Percentiles rank a stretch among this genome's conserved stretches.
phyloP scores from a whole-genome alignment of 2,113 vertebrate genomes.

The Sapajus apella region DNA sequence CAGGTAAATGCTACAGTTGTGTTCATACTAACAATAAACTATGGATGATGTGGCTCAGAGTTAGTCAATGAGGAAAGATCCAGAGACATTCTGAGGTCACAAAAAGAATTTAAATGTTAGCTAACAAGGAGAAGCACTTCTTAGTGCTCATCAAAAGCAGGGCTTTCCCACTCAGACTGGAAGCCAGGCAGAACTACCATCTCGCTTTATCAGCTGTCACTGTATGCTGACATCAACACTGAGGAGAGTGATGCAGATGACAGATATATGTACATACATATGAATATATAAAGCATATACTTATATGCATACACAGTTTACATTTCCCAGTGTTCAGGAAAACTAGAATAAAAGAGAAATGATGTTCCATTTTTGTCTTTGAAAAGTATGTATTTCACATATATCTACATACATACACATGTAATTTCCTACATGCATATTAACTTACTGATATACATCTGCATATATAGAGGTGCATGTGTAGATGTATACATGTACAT shows the following conservation, averaged over 20 bases:
- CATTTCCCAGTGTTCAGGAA: neutral
- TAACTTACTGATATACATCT: neutral
- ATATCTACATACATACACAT: neutral
- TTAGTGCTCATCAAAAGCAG: fast-evolving
- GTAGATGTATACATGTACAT: too few relatives aligned
- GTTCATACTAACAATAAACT: neutral
- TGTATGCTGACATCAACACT: too few relatives aligned
- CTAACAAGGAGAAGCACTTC: too few relatives aligned
- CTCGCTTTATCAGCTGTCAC: neutral
- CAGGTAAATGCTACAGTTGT: fast-evolving
- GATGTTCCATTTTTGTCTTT: neutral
- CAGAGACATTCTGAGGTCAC: neutral
- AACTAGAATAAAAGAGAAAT: neutral
- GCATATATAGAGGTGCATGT: neutral
- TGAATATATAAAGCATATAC: neutral
- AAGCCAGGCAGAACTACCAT: neutral
- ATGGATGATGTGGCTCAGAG: fast-evolving
- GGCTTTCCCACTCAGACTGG: neutral
- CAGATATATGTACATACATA: neutral
- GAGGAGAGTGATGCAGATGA: neutral
- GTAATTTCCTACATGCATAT: neutral
- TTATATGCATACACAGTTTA: too few relatives aligned
- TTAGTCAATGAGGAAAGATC: neutral
- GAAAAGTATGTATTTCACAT: neutral
- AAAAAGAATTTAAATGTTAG: neutral